Conservation (phyloP, 2,113 vertebrate genomes). For the Cichladusa arquata region DNA sequence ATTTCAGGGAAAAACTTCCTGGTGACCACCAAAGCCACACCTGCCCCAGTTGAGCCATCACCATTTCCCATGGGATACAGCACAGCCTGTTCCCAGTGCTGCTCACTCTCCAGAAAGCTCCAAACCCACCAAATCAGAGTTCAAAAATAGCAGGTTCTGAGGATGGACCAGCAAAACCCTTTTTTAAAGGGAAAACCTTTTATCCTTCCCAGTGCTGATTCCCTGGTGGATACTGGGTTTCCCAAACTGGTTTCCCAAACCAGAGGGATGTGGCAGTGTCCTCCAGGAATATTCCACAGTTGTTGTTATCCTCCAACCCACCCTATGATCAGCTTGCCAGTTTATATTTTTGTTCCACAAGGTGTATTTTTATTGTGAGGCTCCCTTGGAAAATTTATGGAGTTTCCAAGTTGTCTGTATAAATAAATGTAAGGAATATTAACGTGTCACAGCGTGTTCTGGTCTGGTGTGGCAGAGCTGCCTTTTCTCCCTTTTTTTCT, state of each 20-base stretch:
- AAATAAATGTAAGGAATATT: not conserved
- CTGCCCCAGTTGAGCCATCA: accelerated
- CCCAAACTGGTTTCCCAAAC: not conserved
- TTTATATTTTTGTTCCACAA: not conserved
- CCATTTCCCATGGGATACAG: accelerated
- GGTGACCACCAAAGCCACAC: not conserved
- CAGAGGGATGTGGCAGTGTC: not conserved
- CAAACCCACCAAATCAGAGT: not conserved
- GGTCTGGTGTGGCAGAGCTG: not conserved
- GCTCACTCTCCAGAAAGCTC: accelerated
- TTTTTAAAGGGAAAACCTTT: not conserved
- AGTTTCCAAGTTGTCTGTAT: not conserved
- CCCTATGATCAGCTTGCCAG: not conserved
- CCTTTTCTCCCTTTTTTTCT: not conserved
- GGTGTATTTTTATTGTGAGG: not conserved
- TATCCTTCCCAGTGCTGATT: not conserved
- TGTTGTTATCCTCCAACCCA: accelerated
- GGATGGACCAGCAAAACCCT: not conserved
- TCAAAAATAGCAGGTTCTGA: accelerated
- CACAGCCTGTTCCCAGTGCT: not conserved
- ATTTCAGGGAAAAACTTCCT: not conserved
- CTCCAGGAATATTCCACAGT: accelerated
- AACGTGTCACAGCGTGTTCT: accelerated
- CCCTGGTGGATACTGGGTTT: accelerated
- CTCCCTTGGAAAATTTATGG: not conserved